Percentiles rank a stretch among this genome's conserved stretches.
Conservation (phyloP, 2,113 vertebrate species). For the Diadophis punctatus region DNA sequence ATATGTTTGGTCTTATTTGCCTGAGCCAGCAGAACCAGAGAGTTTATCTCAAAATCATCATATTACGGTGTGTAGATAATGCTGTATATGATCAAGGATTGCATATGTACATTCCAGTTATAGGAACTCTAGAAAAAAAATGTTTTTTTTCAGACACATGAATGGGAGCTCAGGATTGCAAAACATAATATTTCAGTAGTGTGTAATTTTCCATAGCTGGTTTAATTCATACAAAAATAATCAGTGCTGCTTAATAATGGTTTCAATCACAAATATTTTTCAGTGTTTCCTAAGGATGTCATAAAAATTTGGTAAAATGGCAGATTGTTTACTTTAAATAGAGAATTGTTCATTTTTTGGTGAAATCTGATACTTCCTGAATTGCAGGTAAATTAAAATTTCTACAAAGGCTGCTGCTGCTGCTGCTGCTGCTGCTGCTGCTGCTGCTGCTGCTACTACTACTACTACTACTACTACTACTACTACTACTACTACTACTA, state of each 20-base stretch:
- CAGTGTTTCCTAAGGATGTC: accelerated
- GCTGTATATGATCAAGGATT: background rate
- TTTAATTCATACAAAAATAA: background rate
- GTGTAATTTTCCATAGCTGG: background rate
- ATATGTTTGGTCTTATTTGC: background rate
- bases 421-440: no score
- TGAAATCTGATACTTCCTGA: background rate
- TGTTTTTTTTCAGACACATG: background rate
- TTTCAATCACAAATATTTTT: background rate
- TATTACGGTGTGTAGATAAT: background rate
- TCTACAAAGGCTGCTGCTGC: background rate
- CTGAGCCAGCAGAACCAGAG: background rate
- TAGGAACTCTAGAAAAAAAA: background rate
- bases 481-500: no score
- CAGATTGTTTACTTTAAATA: background rate
- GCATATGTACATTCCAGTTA: background rate
- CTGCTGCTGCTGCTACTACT: no score
- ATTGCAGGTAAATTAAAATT: background rate
- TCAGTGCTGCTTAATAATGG: background rate
- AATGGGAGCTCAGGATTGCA: background rate
- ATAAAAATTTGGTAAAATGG: background rate
- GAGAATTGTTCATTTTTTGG: background rate
- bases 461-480: no score
- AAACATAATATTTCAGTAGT: background rate
- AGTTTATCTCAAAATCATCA: background rate